Base-by-base conservation (phyloP, 1,140 invertebrate species). In the Polypedilum vanderplanki region DNA sequence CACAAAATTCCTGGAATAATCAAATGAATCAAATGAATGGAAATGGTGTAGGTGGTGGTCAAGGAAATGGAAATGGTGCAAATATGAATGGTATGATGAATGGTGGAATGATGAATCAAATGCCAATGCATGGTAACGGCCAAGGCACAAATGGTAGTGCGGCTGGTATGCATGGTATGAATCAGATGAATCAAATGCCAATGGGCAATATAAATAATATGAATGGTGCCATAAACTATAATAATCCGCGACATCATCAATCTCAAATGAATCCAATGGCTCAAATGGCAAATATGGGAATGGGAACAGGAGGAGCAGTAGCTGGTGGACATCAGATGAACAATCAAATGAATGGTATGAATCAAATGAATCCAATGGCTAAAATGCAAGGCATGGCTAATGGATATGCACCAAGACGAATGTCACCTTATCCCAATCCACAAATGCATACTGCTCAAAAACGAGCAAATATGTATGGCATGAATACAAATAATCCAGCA, bases 371-470 rank as follows among this genome's bases (percentile, higher is more conserved):
- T 77, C 81, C 81, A 4, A 81, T 83, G 81, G 80, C 80, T 73
- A 83, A 83, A 77, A 83, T 83, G 81, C 81, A 82, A 77, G 81
- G 81, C 76, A 82, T 82, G 81, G 81, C 81, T 76, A 82, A 82
- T 67, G 80, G 80, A 40, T 75, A 75, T 67, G 79, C 85, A 76
- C 85, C 86, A 64, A 87, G 91, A 77, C 85, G 93, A 79, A 85
- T 93, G 82, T 85, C 91, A 20, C 92, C 93, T 0, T 95, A 94
- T 83, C 91, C 92, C 1, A 88, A 87, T 74, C 90, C 91, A 7
- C 87, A 88, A 24, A 91, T 93, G 88, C 90, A 94, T 79, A 92
- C 93, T 87, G 86, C 87, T 40, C 91, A 93, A 79, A 93, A 94
- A 80, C 75, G 81, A 10, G 79, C 78, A 20, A 80, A 77, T 41